These are phyloP conservation scores for Temnopleurus reevesii DNA, from an alignment of 53 echinoderm and acorn worm genomes.

Conservation along the genomic window DNA sequence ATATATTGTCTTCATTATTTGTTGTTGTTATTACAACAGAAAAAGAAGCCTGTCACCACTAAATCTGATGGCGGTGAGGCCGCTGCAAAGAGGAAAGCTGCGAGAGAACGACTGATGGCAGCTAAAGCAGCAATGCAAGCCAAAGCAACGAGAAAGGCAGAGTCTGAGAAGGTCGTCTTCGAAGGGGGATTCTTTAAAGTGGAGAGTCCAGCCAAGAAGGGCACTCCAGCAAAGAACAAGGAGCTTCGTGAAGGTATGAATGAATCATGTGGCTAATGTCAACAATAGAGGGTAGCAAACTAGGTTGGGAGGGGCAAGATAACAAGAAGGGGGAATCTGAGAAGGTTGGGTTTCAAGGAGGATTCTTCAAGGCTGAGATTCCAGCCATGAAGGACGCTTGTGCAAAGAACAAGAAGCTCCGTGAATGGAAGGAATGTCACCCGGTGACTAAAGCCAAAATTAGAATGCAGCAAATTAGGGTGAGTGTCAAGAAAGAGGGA, in stretches of 20 bases:
- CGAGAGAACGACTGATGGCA: constrained; percentile 73
- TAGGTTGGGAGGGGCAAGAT: constrained; percentile 76
- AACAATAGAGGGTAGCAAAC: constrained; percentile 73
- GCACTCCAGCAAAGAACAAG: constrained; percentile 13
- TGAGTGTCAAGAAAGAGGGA: too few species aligned
- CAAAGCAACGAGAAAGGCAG: constrained; percentile 64
- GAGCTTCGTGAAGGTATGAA: constrained; percentile 78
- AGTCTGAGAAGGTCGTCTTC: constrained; percentile 73
- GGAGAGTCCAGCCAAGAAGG: constrained; percentile 79
- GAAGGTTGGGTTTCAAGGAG: constrained; percentile 78
- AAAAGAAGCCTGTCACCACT: constrained; percentile 64
- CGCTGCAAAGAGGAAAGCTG: constrained; percentile 69
- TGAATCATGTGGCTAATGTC: too few species aligned
- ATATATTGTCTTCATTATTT: not conserved
- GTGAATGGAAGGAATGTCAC: constrained; percentile 76
- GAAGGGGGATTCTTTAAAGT: constrained; percentile 95
- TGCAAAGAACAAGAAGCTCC: constrained; percentile 60
- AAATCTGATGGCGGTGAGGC: constrained; percentile 1
- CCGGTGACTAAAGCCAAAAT: too few species aligned
- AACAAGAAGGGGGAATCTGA: constrained; percentile 62
- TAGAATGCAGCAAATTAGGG: too few species aligned
- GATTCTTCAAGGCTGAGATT: constrained; percentile 89
- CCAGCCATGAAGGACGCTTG: constrained; percentile 63
- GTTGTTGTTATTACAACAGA: constrained; percentile 39
- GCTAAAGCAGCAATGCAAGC: constrained; percentile 85